A percentile compares a stretch with the other conserved stretches of the same genome.
phyloP scores from a whole-genome alignment of 2,888 invertebrate genomes.

The Diaprepes abbreviatus region DNA sequence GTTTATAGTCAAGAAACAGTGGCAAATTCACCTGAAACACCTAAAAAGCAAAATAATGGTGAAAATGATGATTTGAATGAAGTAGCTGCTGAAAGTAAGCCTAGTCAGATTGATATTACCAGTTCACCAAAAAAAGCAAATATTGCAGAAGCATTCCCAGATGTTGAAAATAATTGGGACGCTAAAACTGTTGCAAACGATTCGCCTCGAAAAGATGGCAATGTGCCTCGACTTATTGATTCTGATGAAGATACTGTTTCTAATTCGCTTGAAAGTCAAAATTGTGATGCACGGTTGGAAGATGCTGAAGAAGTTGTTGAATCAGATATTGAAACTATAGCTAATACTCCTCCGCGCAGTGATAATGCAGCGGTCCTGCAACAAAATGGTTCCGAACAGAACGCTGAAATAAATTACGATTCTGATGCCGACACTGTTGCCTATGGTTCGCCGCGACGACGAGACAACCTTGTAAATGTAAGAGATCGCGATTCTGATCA shows the following conservation, averaged over 20 bases:
- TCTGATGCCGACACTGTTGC: not conserved
- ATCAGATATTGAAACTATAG: conserved; percentile 6
- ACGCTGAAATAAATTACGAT: no score
- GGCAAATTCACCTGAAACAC: not conserved
- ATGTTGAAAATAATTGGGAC: not conserved
- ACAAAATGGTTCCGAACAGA: no score
- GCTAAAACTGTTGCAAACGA: not conserved
- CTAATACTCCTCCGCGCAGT: conserved; percentile 5
- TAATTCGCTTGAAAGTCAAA: not conserved
- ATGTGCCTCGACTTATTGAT: no score
- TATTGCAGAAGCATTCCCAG: no score
- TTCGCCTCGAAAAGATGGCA: not conserved
- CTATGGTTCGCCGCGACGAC: not conserved
- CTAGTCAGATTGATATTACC: no score
- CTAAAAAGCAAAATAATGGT: not conserved
- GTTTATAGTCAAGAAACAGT: not conserved
- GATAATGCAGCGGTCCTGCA: no score
- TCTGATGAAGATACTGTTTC: conserved; percentile 11
- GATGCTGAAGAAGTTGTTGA: not conserved
- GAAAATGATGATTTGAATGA: not conserved
- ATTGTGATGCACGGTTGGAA: not conserved
- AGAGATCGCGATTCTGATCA: not conserved
- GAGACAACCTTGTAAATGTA: not conserved
- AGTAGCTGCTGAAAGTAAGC: no score
- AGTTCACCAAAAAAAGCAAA: no score